Evolutionary conservation across 30 jellyfish, hydroid and myxozoan genomes (phyloP).

Genomic region (Chrysaora quinquecirrha): DNA sequence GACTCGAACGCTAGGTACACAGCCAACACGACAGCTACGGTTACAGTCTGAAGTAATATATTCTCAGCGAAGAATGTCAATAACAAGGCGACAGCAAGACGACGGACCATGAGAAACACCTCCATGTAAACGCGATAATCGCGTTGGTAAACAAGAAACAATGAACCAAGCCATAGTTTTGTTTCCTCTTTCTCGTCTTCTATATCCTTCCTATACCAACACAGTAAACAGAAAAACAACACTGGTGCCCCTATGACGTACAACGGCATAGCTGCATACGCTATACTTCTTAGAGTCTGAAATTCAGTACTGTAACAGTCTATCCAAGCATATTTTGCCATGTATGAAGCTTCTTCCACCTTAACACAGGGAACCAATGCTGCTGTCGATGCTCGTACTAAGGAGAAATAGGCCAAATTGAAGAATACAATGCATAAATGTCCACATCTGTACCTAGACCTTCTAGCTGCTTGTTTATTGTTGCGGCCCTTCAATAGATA

Average conservation of each 20-base stretch:
- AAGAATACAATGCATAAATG: conserved; percentile 38
- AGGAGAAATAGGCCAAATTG: conserved; percentile 61
- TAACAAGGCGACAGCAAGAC: conserved; percentile 42
- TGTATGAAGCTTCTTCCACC: conserved; percentile 19
- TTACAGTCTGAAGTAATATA: conserved; percentile 12
- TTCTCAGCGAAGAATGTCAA: conserved; percentile 26
- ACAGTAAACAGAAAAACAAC: conserved; percentile 26
- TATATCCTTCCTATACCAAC: conserved; percentile 32
- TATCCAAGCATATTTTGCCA: conserved; percentile 43
- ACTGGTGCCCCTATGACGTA: conserved; percentile 66
- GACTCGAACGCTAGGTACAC: conserved; percentile 48
- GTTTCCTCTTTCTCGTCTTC: conserved; percentile 22
- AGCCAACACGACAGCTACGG: conserved; percentile 29
- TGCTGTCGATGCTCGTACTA: conserved; percentile 40
- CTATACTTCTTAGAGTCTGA: not conserved
- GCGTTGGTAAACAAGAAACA: conserved; percentile 37
- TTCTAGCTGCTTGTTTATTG: not conserved
- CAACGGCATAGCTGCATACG: conserved; percentile 11
- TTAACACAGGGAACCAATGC: conserved; percentile 39
- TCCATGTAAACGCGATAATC: conserved; percentile 56
- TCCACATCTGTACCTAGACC: conserved; percentile 15
- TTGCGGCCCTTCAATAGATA: conserved; percentile 14
- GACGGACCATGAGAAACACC: conserved; percentile 48
- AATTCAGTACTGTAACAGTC: conserved; percentile 38
- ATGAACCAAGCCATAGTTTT: conserved; percentile 60